These are phyloP conservation scores for Orthonychiurus folsomi DNA, from an alignment of 2,888 invertebrate species.

Conservation along the genomic window DNA sequence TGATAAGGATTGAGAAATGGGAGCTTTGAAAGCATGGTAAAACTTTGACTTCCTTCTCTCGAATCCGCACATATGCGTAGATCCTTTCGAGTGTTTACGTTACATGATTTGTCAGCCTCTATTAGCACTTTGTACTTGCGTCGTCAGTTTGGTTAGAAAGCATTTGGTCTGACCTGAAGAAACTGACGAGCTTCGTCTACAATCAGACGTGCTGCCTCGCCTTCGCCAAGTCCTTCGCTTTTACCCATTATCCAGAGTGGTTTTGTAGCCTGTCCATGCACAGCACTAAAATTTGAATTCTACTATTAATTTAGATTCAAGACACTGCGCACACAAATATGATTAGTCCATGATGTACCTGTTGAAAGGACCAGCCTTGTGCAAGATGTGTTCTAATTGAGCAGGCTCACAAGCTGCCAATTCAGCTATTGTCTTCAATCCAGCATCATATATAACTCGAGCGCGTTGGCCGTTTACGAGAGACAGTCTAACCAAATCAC, in stretches of 20 bases:
- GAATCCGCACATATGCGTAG: too few relatives aligned
- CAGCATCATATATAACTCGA: conserved; percentile 69
- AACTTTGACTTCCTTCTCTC: too few relatives aligned
- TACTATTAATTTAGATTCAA: background rate
- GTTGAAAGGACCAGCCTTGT: conserved; percentile 73
- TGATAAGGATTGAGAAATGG: too few relatives aligned
- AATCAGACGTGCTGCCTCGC: conserved; percentile 69
- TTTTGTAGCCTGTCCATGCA: conserved; percentile 26
- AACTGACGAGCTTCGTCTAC: conserved; percentile 67
- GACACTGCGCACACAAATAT: background rate
- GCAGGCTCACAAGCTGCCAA: conserved; percentile 64
- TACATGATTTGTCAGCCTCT: too few relatives aligned
- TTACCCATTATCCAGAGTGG: conserved; percentile 31
- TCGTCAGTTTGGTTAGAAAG: too few relatives aligned
- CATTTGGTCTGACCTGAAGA: conserved; percentile 46
- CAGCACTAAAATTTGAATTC: conserved; percentile 19
- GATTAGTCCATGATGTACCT: conserved; percentile 50
- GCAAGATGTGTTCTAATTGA: conserved; percentile 65
- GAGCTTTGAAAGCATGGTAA: too few relatives aligned
- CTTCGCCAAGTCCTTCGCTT: conserved; percentile 65
- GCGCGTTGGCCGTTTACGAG: conserved; percentile 76
- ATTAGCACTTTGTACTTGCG: too few relatives aligned
- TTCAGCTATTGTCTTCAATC: conserved; percentile 65
- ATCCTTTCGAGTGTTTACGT: too few relatives aligned
- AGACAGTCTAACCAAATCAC: conserved; percentile 79